Evolutionary conservation across 2,113 vertebrate species (phyloP), one percentile per base, ranked within the genome.

Genomic region (Amphiprion ocellaris): DNA sequence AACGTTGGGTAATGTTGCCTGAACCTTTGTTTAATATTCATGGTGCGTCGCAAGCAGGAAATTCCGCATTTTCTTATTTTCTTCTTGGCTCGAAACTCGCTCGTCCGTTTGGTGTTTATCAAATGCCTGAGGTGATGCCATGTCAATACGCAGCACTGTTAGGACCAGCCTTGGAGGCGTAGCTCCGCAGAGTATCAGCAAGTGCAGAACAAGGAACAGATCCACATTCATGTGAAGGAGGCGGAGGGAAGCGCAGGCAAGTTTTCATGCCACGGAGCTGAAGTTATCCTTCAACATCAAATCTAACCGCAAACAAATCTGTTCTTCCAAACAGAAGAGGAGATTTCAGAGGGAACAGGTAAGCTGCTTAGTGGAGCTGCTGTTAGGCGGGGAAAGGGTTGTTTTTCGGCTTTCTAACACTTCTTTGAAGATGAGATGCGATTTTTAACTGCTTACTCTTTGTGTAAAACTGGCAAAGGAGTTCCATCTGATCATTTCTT

Each of bases 131-230:
- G 60, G 82, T 17, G 69, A 70, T 79, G 91, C 80, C 77, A 56
- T 75, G 85, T 76, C 69, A 85, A 46, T 64, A 62, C 70, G 65
- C 71, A 54, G 2, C 5, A 39, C n/a, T 50, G 62, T 26, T 53
- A 37, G 64, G 90, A 47, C 82, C 89, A 81, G 78, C 87, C 90
- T 77, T 67, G 66, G 87, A 89, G 92, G 92, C 91, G 92, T 87
- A 71, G 33, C 92, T 87, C 74, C 39, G 4, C 41, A 4, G 56
- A 79, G 74, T 83, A 79, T 77, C 83, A 87, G 84, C 91, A 90
- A 92, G 89, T 90, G 91, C 86, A 87, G 76, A 46, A 70, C 68
- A 10, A 80, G 53, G 64, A 59, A 59, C 73, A 44, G 56, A 23
- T 23, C 74, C 83, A 69, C 47, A 86, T 47, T 86, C 63, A 69